phyloP scores from a whole-genome alignment of 2,797 vertebrate species.

The Lerista edwardsae region DNA sequence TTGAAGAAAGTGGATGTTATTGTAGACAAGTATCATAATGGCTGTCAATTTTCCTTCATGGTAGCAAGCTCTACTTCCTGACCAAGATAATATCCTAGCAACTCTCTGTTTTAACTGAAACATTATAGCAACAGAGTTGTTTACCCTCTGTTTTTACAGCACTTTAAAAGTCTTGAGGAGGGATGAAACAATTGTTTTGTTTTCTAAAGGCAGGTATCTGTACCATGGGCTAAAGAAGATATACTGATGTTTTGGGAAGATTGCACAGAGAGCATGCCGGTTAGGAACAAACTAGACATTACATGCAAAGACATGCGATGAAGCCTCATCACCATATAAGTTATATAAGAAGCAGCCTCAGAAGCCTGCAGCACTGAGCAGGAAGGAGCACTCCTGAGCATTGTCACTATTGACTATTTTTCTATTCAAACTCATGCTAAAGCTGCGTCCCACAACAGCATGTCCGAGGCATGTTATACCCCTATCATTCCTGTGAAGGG shows the following conservation, averaged over 20 bases:
- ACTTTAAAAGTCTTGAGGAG: slow-evolving; percentile 46
- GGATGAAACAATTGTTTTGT: slow-evolving; percentile 45
- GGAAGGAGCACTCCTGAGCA: background rate
- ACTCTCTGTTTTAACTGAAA: slow-evolving; percentile 56
- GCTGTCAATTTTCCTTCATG: slow-evolving; percentile 60
- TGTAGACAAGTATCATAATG: slow-evolving; percentile 52
- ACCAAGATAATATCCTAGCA: slow-evolving; percentile 74
- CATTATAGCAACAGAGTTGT: slow-evolving; percentile 64
- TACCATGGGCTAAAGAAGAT: background rate
- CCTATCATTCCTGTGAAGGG: background rate
- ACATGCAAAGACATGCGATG: background rate
- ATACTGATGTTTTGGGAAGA: background rate
- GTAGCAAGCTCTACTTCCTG: slow-evolving; percentile 59
- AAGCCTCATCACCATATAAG: background rate
- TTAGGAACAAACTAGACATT: background rate
- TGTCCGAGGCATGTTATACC: background rate
- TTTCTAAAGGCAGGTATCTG: slow-evolving; percentile 48
- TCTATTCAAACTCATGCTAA: background rate
- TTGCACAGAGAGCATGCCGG: background rate
- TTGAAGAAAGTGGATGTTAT: slow-evolving; percentile 47
- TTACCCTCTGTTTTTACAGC: slow-evolving; percentile 62
- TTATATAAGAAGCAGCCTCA: background rate
- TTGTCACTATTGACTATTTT: background rate
- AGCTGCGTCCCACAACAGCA: too few relatives aligned
- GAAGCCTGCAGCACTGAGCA: background rate